Base-by-base conservation (phyloP, 2,888 invertebrate genomes). In the Parascotia fuliginaria region DNA sequence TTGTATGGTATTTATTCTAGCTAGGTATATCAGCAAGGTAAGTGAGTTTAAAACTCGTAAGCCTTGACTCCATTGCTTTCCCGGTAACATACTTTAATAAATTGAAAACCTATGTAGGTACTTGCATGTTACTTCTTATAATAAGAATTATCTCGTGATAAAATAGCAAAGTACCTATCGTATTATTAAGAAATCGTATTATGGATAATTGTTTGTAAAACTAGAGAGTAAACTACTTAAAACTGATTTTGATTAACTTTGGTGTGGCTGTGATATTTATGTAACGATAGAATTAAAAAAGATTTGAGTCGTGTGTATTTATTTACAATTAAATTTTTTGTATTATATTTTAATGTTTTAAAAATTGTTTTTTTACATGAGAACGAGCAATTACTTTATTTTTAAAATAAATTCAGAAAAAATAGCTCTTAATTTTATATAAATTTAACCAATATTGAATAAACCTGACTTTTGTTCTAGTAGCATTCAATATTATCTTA, bases 11-110 rank as follows among this genome's bases (percentile, higher is more conserved):
- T 22, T 43, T 14, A 9, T 15, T 38, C 43, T 55, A 49, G 47
- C 49, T 41, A 29, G 55, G 36, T 56, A 55, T 42, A 55, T 42
- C 13, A 50, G 51, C 66, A 62, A 71, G 71, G 65, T 42, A 58
- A 68, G 60, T 70, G 51, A 53, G 66, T 60, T 45, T 51, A 46
- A 47, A 60, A 56, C 67, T 52, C 5, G 73, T 53, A 58, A 55
- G 46, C 77, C 79, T 79, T 78, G 80, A 70, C 66, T 71, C 42
- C 55, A 50, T 61, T 73, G 46, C 46, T 50, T 59, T 61, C 53
- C 57, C 59, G 52, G 41, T 51, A 29, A 33, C 40, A 46, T 50
- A 55, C 24, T 19, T 46, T 39, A 32, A 3, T 33, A 46, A 16
- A 27, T 46, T 12, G 27, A 28, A 16, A 34, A 34, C 16, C 31